Evolutionary conservation across 1,140 invertebrate genomes (phyloP).

Genomic region (Calephelis nemesis): DNA sequence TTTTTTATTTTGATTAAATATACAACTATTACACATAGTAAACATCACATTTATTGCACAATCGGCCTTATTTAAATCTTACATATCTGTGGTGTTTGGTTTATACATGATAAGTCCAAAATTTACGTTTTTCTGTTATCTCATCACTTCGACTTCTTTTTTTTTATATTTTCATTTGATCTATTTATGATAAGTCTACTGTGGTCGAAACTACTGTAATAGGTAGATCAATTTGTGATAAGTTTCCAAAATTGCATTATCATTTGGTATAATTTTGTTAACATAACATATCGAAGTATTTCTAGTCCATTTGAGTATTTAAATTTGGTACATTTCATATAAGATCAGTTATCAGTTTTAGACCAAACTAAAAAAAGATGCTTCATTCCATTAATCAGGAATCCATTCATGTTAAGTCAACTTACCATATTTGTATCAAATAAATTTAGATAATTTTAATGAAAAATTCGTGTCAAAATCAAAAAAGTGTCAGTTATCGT

Average conservation of each 20-base stretch:
- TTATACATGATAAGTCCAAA: background rate
- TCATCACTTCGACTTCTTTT: constrained; percentile 6
- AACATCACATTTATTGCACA: no score
- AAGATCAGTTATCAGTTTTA: constrained; percentile 6
- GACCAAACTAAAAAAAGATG: constrained; percentile 6
- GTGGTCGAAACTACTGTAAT: constrained; percentile 5
- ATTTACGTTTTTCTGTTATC: constrained; percentile 4
- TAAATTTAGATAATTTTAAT: constrained; percentile 7
- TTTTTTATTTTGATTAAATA: no score
- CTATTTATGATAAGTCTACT: constrained; percentile 6
- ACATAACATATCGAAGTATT: constrained; percentile 6
- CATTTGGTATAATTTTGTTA: constrained; percentile 6
- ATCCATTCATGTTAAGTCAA: constrained; percentile 6
- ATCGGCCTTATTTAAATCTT: no score
- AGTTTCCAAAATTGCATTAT: constrained; percentile 6
- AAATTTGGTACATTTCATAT: constrained; percentile 6
- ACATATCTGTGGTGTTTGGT: no score
- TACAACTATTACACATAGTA: no score
- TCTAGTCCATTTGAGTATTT: constrained; percentile 6
- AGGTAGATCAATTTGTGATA: constrained; percentile 6
- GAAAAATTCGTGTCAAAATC: constrained; percentile 6
- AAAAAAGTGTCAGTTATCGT: background rate
- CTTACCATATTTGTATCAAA: constrained; percentile 6
- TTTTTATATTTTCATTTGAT: constrained; percentile 7
- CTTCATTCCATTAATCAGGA: constrained; percentile 4